These are phyloP conservation scores for Leptodactylus fallax DNA, from an alignment of 2,797 vertebrate genomes.

Conservation along the genomic window DNA sequence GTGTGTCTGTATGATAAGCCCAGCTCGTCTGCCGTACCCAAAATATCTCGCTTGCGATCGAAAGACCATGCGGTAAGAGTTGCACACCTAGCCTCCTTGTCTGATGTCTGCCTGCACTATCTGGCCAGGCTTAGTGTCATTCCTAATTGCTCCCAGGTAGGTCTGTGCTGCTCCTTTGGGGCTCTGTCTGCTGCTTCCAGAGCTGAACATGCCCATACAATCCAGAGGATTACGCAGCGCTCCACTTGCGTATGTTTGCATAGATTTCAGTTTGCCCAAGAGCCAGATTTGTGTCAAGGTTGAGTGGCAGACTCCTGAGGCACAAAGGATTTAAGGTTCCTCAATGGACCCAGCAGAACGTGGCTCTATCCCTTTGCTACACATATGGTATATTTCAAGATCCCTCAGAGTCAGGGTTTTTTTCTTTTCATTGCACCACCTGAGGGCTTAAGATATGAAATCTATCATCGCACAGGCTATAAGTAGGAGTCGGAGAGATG, in stretches of 20 bases:
- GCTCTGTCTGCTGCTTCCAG: neutral
- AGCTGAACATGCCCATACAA: neutral
- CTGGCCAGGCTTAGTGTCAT: neutral
- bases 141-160: conserved; percentile 59
- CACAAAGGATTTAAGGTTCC: conserved; percentile 12
- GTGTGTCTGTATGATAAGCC: conserved; percentile 22
- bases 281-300: neutral
- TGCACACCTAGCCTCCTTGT: conserved; percentile 4
- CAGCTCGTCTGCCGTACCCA: neutral
- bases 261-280: neutral
- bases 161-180: conserved; percentile 3
- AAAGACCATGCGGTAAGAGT: neutral
- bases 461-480: neutral
- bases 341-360: neutral
- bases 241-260: conserved; percentile 23
- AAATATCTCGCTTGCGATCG: fast-evolving
- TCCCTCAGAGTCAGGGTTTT: neutral
- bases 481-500: fast-evolving
- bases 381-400: neutral
- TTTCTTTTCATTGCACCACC: conserved; percentile 39
- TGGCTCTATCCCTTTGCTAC: neutral
- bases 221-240: neutral
- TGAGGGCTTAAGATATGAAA: conserved; percentile 1
- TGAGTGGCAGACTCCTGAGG: neutral
- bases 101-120: neutral